A percentile compares a stretch with the other conserved stretches of the same genome.
Conservation (phyloP, 2,888 invertebrate genomes). For the Alloplasta piceator region DNA sequence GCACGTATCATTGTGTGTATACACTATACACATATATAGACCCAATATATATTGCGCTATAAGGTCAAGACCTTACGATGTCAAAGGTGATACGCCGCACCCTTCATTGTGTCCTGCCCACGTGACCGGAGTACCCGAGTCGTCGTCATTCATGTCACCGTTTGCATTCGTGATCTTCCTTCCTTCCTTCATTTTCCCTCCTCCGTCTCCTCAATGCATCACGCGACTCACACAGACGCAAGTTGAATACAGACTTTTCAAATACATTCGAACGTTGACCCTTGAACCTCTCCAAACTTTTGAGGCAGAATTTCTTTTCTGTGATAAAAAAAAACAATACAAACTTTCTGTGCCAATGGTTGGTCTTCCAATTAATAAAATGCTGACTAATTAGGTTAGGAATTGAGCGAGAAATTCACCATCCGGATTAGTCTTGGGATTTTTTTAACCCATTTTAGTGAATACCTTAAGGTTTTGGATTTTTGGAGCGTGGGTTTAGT, state of each 20-base stretch:
- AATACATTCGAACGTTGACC: neutral
- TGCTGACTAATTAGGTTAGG: too few species aligned
- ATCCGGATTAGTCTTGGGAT: too few species aligned
- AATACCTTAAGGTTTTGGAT: too few species aligned
- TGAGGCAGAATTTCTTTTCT: too few species aligned
- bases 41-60: constrained; percentile 54
- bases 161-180: constrained; percentile 68
- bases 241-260: neutral
- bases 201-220: constrained; percentile 16
- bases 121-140: constrained; percentile 77
- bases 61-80: constrained; percentile 80
- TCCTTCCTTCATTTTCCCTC: constrained; percentile 53
- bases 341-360: too few species aligned
- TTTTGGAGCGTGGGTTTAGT: too few species aligned
- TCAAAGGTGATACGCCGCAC: constrained; percentile 82
- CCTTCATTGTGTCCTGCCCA: constrained; percentile 82
- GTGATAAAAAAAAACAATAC: too few species aligned
- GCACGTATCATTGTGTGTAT: constrained; percentile 31
- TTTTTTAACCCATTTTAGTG: too few species aligned
- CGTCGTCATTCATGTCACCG: constrained; percentile 79
- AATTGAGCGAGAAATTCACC: too few species aligned
- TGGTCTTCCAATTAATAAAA: too few species aligned
- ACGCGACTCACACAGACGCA: neutral
- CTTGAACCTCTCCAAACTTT: neutral
- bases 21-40: constrained; percentile 5